These are phyloP conservation scores for Halcyon smyrnensis DNA, from an alignment of 2,797 vertebrate genomes.

Conservation along the genomic window DNA sequence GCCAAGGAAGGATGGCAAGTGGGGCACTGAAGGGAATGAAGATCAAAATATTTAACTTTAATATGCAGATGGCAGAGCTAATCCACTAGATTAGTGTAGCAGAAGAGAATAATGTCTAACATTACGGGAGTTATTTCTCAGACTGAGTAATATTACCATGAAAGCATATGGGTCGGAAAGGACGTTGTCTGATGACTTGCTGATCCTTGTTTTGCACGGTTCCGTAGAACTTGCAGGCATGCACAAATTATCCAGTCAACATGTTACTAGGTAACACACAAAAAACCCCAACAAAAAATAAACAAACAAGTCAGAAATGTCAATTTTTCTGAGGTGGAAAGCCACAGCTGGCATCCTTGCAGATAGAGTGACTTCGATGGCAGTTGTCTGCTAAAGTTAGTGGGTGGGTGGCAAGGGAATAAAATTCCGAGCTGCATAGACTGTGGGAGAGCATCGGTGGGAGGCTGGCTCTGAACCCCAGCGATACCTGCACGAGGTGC, in stretches of 20 bases:
- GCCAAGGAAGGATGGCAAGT: neutral
- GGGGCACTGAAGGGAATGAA: neutral
- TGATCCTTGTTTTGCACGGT: constrained; percentile 23
- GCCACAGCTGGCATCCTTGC: neutral
- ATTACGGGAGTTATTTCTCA: neutral
- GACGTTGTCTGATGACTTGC: neutral
- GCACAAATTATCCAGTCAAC: neutral
- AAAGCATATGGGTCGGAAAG: constrained; percentile 41
- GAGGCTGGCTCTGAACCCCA: rapidly evolving
- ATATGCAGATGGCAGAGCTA: constrained; percentile 2
- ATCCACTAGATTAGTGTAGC: neutral
- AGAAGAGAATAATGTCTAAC: constrained; percentile 23
- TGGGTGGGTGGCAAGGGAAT: rapidly evolving
- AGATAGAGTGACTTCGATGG: neutral
- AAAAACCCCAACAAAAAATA: neutral
- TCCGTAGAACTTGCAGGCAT: neutral
- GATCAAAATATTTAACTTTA: neutral
- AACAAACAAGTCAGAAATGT: neutral
- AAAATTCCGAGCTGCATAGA: neutral
- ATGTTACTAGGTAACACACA: neutral
- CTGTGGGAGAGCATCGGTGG: neutral
- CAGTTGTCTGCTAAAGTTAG: neutral
- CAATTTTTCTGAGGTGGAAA: neutral
- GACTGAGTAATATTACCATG: constrained; percentile 2
- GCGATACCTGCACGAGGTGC: neutral